These are phyloP conservation scores for Athalia cordata DNA, from an alignment of 2,888 invertebrate species.

Conservation along the genomic window DNA sequence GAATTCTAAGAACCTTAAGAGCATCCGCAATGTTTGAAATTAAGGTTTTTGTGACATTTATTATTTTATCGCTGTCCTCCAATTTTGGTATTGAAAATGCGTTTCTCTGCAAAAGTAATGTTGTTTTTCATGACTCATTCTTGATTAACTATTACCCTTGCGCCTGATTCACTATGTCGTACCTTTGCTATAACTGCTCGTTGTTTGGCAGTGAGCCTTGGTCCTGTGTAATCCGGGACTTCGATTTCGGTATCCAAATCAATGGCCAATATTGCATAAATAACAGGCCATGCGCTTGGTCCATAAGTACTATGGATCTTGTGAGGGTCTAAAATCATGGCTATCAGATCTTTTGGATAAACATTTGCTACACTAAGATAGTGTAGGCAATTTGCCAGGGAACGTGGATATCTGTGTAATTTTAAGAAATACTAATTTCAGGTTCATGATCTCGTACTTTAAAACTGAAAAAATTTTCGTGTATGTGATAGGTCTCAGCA, in stretches of 20 bases:
- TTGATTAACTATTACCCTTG: background rate
- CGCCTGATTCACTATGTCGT: constrained; percentile 25
- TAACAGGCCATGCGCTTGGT: constrained; percentile 70
- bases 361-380: constrained; percentile 77
- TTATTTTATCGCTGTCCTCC: background rate
- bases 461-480: background rate
- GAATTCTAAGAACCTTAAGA: constrained; percentile 1
- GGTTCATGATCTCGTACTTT: background rate
- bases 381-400: constrained; percentile 78
- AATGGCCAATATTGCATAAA: constrained; percentile 79
- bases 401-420: constrained; percentile 74
- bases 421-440: background rate
- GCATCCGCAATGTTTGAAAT: background rate
- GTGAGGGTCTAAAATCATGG: constrained; percentile 76
- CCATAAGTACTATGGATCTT: constrained; percentile 78
- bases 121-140: background rate
- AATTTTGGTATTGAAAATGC: background rate
- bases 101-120: background rate
- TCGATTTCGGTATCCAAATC: constrained; percentile 80
- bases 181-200: constrained; percentile 76
- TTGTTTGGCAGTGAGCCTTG: constrained; percentile 74
- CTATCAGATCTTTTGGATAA: constrained; percentile 78
- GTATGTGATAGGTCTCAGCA: constrained; percentile 47
- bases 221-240: constrained; percentile 77
- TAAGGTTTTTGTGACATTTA: background rate